Conservation (phyloP, 2,888 invertebrate genomes). For the Drosophila meridiana region DNA sequence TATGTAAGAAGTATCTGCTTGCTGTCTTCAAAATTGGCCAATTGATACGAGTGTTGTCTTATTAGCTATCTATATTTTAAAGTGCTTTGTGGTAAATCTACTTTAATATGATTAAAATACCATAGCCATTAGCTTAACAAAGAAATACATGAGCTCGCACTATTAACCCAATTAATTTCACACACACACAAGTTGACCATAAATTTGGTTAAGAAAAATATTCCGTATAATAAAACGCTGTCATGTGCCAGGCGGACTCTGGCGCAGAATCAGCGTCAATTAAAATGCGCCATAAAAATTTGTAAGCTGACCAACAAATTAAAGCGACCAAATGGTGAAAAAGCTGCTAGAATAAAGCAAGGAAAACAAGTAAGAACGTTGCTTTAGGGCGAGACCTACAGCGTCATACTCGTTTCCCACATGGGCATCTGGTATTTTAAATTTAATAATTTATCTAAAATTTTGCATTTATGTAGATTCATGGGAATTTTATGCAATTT, state of each 20-base stretch:
- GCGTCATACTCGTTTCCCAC: too few relatives aligned
- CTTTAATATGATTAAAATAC: constrained; percentile 15
- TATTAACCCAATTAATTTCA: constrained; percentile 53
- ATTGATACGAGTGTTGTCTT: constrained; percentile 24
- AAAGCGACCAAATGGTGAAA: constrained; percentile 36
- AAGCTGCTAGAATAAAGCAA: constrained; percentile 21
- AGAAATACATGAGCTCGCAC: constrained; percentile 6
- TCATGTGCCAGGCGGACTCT: constrained; percentile 19
- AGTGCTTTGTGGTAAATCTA: constrained; percentile 17
- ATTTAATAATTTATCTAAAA: too few relatives aligned
- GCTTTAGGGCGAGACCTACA: too few relatives aligned
- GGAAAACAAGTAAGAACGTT: too few relatives aligned
- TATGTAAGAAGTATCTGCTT: constrained; percentile 27
- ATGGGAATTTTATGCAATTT: too few relatives aligned
- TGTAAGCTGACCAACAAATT: constrained; percentile 60
- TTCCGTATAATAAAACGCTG: constrained; percentile 42
- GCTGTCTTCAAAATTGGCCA: constrained; percentile 51
- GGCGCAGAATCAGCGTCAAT: constrained; percentile 46
- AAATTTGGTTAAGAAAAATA: constrained; percentile 50
- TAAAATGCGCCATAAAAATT: constrained; percentile 58
- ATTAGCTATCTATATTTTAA: constrained; percentile 36
- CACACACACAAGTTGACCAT: constrained; percentile 31
- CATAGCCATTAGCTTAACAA: constrained; percentile 3
- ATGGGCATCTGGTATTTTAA: too few relatives aligned
- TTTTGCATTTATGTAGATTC: too few relatives aligned